Conservation (phyloP, 1,140 invertebrate genomes). For the Gyrodactylus bullatarudis region DNA sequence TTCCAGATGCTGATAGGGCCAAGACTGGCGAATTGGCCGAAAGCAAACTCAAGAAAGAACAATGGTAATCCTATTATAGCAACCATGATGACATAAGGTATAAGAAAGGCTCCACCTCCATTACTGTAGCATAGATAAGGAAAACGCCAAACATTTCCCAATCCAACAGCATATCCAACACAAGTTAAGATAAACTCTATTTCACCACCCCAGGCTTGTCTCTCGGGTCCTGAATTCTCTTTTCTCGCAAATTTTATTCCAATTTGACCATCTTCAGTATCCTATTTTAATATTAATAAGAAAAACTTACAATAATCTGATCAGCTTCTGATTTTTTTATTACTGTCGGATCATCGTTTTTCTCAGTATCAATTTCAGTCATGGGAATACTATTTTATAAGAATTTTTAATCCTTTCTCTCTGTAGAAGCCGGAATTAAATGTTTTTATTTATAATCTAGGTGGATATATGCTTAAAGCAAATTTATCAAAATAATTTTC, state of each 20-base stretch:
- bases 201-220: constrained; percentile 4
- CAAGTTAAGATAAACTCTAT: constrained; percentile 1
- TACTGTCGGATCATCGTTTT: too few relatives aligned
- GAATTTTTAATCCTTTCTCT: too few relatives aligned
- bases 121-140: constrained; percentile 22
- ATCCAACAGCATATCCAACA: constrained; percentile 12
- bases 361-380: too few relatives aligned
- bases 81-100: constrained; percentile 9
- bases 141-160: constrained; percentile 23
- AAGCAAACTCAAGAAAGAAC: constrained; percentile 17
- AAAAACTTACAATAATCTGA: too few relatives aligned
- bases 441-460: too few relatives aligned
- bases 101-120: constrained; percentile 15
- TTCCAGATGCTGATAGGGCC: not conserved
- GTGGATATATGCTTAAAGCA: too few relatives aligned
- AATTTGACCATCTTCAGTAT: not conserved
- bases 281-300: too few relatives aligned
- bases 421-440: too few relatives aligned
- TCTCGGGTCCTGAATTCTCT: not conserved
- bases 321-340: too few relatives aligned
- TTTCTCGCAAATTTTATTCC: not conserved
- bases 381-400: too few relatives aligned
- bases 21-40: constrained; percentile 26
- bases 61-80: constrained; percentile 9
- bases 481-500: too few relatives aligned